These are phyloP conservation scores for Scophthalmus maximus DNA, from an alignment of 2,113 vertebrate species.

Conservation along the genomic window DNA sequence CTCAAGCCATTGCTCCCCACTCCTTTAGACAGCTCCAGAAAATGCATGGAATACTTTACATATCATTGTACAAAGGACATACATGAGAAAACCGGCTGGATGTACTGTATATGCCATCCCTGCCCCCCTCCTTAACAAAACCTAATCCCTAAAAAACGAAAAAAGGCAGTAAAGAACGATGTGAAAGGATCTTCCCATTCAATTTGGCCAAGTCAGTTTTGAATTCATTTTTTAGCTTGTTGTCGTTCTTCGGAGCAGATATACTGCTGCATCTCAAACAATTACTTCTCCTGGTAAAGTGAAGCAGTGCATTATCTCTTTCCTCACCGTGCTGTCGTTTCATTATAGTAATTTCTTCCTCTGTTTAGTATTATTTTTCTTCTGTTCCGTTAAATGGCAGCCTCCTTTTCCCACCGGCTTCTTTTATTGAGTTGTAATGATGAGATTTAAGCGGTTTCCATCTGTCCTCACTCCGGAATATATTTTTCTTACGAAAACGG, in stretches of 20 bases:
- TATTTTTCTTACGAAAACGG: constrained; percentile 29
- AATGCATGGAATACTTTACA: constrained; percentile 76
- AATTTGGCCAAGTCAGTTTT: constrained; percentile 31
- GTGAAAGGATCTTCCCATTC: constrained; percentile 19
- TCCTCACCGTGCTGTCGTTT: constrained; percentile 41
- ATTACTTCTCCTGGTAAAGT: constrained; percentile 35
- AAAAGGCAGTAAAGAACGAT: constrained; percentile 13
- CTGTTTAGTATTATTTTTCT: constrained; percentile 40
- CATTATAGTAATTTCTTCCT: constrained; percentile 34
- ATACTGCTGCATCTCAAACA: constrained; percentile 54
- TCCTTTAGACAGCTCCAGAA: constrained; percentile 56
- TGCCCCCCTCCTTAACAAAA: neutral
- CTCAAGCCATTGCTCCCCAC: constrained; percentile 63
- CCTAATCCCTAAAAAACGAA: constrained; percentile 20
- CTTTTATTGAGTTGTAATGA: constrained; percentile 66
- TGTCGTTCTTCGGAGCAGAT: constrained; percentile 52
- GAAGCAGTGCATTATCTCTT: constrained; percentile 43
- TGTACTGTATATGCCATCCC: constrained; percentile 32
- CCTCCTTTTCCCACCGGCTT: constrained; percentile 40
- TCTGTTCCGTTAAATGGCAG: constrained; percentile 41
- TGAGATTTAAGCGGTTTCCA: constrained; percentile 60
- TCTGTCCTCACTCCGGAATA: constrained; percentile 45
- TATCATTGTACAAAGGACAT: constrained; percentile 71
- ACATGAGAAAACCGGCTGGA: constrained; percentile 52
- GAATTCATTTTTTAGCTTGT: constrained; percentile 4